These are phyloP conservation scores for Pangasius djambal DNA, from an alignment of 2,797 vertebrate species.

Conservation along the genomic window DNA sequence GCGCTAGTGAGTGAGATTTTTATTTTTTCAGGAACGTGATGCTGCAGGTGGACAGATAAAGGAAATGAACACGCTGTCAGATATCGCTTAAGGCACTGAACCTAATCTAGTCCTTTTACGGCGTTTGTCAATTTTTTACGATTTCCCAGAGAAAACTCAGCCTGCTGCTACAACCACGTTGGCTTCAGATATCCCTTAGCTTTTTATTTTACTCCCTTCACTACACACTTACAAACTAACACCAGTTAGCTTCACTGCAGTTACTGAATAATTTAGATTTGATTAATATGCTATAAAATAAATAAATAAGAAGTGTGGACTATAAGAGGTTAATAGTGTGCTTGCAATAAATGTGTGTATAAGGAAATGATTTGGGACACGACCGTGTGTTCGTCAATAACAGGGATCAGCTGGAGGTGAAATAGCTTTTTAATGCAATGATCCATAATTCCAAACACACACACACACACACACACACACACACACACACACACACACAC, in stretches of 20 bases:
- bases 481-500: slow-evolving; percentile 28
- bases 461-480: slow-evolving; percentile 26
- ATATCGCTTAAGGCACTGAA: neutral
- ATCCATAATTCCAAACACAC: slow-evolving; percentile 1
- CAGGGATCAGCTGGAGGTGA: slow-evolving; percentile 4
- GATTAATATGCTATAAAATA: neutral
- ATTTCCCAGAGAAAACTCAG: neutral
- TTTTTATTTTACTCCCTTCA: neutral
- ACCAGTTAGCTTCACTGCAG: neutral
- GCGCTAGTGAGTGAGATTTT: neutral
- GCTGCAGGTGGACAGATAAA: neutral
- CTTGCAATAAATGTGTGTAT: neutral
- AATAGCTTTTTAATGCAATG: neutral
- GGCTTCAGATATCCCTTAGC: neutral
- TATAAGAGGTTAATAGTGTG: neutral
- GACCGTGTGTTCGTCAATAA: neutral
- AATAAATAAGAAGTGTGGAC: neutral
- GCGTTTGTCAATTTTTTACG: neutral
- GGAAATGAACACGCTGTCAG: neutral
- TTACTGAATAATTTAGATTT: neutral
- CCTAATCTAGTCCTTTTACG: slow-evolving; percentile 1
- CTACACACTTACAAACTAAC: neutral
- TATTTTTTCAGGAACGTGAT: neutral
- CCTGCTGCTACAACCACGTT: neutral
- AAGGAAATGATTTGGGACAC: neutral